These are phyloP conservation scores for Epizoanthus illoricatus DNA, from an alignment of 92 coral and sea anemone genomes.

Conservation along the genomic window DNA sequence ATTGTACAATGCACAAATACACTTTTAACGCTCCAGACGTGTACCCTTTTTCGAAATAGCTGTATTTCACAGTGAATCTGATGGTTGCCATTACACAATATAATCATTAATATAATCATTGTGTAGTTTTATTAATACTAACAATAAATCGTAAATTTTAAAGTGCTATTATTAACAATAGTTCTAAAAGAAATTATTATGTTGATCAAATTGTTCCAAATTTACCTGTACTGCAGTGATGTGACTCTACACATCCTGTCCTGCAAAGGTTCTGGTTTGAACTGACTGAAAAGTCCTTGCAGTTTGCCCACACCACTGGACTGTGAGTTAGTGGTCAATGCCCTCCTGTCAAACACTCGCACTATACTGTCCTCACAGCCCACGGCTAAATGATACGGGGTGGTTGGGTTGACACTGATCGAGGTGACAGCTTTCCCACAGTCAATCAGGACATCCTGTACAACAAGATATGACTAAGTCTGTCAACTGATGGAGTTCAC, in stretches of 20 bases:
- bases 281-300: slow-evolving; percentile 86
- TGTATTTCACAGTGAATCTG: no score
- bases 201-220: neutral
- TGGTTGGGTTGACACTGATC: slow-evolving; percentile 81
- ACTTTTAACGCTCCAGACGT: no score
- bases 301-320: slow-evolving; percentile 62
- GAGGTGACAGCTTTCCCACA: slow-evolving; percentile 95
- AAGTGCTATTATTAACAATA: no score
- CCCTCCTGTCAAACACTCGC: slow-evolving; percentile 89
- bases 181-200: no score
- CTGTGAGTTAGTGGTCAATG: slow-evolving; percentile 67
- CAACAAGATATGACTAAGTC: neutral
- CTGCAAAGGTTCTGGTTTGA: slow-evolving; percentile 82
- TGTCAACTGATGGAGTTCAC: neutral
- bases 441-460: slow-evolving; percentile 86
- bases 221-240: slow-evolving; percentile 80
- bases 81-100: no score
- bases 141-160: no score
- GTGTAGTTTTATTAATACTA: no score
- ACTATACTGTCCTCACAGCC: slow-evolving; percentile 97
- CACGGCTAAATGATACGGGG: slow-evolving; percentile 86
- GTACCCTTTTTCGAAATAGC: no score
- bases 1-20: no score
- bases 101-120: no score
- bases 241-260: slow-evolving; percentile 92